Evolutionary conservation across 2,888 invertebrate species (phyloP), one percentile per base, ranked within the genome.

Genomic region (Oligia latruncula): DNA sequence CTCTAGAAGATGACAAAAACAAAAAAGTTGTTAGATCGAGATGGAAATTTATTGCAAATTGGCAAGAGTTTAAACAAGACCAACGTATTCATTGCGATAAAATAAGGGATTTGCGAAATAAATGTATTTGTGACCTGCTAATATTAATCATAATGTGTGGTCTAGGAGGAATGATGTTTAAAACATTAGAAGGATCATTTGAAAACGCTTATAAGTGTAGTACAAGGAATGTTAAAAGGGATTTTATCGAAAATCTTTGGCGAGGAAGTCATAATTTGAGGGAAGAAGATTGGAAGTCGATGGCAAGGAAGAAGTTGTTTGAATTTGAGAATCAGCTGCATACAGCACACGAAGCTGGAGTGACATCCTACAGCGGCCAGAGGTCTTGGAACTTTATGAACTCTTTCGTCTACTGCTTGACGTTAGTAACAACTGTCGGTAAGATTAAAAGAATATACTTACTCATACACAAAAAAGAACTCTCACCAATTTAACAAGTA

Each of bases 391-490:
- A 98, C 91, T 99, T 99, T 93, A 97, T 99, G 94, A 99, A 99
- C 93, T 98, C 98, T 40, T 98, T 99, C 87, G 97, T 98, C 82
- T 99, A 98, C 95, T 98, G 98, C 93, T 96, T 99, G 95, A 98
- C 99, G 87, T 97, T 99, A 90, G 97, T 99, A 91, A 98, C 99
- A 75, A 99, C 98, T 71, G 99, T 99, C 96, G 99, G 99, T 99
- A 98, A 98, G 98, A 92, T 77, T 84, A 77, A 71, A 43, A 75
- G 20, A 64, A 60, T 67, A 64, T 46, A 60, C 29, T 58, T 66
- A 78, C 6, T 49, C 9, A 58, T 23, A 58, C 55, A 74, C 23
- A 11, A 62, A 46, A 66, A 35, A 17, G 1, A 62, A 46, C 8
- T 46, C 2, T 40, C 52, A 70, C 68, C n/a, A 46, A 43, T 60